Conservation (phyloP, 2,113 vertebrate genomes). For the Labeo rohita region DNA sequence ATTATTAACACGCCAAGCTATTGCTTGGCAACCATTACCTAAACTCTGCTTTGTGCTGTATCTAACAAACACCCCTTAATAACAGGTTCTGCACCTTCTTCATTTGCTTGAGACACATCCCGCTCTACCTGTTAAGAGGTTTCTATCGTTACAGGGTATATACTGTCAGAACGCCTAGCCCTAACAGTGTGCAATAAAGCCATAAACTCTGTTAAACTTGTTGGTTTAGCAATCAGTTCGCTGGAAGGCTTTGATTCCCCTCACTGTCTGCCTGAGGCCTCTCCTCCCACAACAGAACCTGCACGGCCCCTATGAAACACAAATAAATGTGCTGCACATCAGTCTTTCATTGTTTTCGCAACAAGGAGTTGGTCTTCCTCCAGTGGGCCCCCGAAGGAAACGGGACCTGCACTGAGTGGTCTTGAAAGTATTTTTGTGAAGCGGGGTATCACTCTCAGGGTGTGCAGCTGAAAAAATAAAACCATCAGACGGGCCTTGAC, state of each 20-base stretch:
- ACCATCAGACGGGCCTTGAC: constrained; percentile 63
- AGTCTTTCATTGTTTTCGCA: constrained; percentile 34
- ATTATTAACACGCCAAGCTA: not conserved
- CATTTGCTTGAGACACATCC: not conserved
- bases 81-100: constrained; percentile 10
- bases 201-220: constrained; percentile 13
- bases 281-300: constrained; percentile 12
- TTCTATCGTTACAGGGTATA: not conserved
- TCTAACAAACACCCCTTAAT: constrained; percentile 4
- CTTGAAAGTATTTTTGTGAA: constrained; percentile 67
- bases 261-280: not conserved
- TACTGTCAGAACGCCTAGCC: not conserved
- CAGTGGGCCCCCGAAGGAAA: constrained; percentile 55
- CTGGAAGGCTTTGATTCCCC: constrained; percentile 16
- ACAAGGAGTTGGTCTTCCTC: constrained; percentile 50
- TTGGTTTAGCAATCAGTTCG: not conserved
- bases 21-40: not conserved
- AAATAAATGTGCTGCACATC: constrained; percentile 44
- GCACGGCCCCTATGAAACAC: constrained; percentile 12
- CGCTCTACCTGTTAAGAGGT: constrained; percentile 1
- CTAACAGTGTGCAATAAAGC: constrained; percentile 16
- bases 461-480: constrained; percentile 77
- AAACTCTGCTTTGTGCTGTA: constrained; percentile 1
- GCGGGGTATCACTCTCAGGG: constrained; percentile 49
- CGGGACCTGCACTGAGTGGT: constrained; percentile 48